Base-by-base conservation (phyloP, 1,140 invertebrate species). In the Ceratoteleas bidentatus region DNA sequence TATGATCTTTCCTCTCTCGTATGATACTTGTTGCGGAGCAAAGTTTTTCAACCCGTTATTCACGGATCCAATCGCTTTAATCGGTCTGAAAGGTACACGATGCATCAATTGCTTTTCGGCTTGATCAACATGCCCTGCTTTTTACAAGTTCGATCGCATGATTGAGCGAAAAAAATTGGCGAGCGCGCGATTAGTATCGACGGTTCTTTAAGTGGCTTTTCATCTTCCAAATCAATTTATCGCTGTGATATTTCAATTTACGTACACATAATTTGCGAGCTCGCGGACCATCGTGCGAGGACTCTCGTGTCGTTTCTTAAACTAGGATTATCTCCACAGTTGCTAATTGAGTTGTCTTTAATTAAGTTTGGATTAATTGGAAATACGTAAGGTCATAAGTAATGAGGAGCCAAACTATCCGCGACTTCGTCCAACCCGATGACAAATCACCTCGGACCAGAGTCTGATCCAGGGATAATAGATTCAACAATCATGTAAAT, bases 311-410 rank as follows among this genome's bases (percentile, higher is more conserved):
- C 7, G 10, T 40, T 40, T 40, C 36, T 40, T 40, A 52, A 62
- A 52, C 16, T 50, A 6, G n/a, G 14, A 50, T 58, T 58, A 61
- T 52, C 57, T 54, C 40, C 62, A 36, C 38, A 24, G 24, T 24
- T 34, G 43, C 11, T 65, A 65, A 52, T 50, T 78, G 14, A 64
- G 15, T 70, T 69, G 36, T 77, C 43, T 70, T 78, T 58, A 70
- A 78, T 70, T 58, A 78, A 64, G 53, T 58, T 70, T 38, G 58
- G 9, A 61, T 66, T 78, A 78, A 78, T 65, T 64, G 40, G 43
- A 69, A 77, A 69, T 53, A 60, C 72, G 72, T 75, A 66, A 66
- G 72, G 56, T 69, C 65, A 75, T 77, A 69, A 77, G 58, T 77
- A 77, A 77, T 64, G 57, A 62, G 64, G 15, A 70, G 60, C 53